Conservation (phyloP, 2,888 invertebrate species). For the Kuschelorhynchus macadamiae region DNA sequence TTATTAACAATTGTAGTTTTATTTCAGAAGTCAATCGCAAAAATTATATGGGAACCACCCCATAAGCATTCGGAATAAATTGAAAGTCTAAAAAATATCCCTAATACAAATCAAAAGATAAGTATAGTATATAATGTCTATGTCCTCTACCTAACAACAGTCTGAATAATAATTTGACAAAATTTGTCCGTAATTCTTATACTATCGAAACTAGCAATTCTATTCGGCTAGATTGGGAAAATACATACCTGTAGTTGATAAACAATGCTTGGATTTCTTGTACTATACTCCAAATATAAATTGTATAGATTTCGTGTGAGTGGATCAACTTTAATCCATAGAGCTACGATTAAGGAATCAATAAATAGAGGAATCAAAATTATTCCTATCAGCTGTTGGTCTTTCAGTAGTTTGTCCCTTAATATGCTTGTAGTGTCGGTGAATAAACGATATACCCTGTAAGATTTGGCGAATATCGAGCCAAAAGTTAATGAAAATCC, state of each 20-base stretch:
- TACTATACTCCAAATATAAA: constrained; percentile 84
- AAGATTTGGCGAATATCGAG: constrained; percentile 96
- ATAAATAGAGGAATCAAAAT: constrained; percentile 86
- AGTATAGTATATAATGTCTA: too few species aligned
- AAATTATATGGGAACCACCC: too few species aligned
- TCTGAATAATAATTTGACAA: too few species aligned
- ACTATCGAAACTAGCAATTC: too few species aligned
- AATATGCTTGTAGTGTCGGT: constrained; percentile 87
- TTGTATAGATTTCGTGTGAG: constrained; percentile 89
- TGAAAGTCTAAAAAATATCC: too few species aligned
- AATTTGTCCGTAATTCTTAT: too few species aligned
- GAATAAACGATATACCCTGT: constrained; percentile 92
- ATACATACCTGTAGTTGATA: constrained; percentile 86
- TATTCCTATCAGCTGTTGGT: constrained; percentile 88
- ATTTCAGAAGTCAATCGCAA: too few species aligned
- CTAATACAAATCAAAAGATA: too few species aligned
- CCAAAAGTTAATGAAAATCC: constrained; percentile 94
- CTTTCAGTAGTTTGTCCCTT: constrained; percentile 91
- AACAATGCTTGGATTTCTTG: constrained; percentile 83
- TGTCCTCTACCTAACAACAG: too few species aligned
- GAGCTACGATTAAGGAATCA: constrained; percentile 85
- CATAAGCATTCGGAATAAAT: too few species aligned
- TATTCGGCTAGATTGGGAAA: too few species aligned
- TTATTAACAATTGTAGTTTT: too few species aligned
- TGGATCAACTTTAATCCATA: constrained; percentile 90